Evolutionary conservation across 1,140 invertebrate species (phyloP), one percentile per base, ranked within the genome.

Genomic region (Vollenhovia emeryi): DNA sequence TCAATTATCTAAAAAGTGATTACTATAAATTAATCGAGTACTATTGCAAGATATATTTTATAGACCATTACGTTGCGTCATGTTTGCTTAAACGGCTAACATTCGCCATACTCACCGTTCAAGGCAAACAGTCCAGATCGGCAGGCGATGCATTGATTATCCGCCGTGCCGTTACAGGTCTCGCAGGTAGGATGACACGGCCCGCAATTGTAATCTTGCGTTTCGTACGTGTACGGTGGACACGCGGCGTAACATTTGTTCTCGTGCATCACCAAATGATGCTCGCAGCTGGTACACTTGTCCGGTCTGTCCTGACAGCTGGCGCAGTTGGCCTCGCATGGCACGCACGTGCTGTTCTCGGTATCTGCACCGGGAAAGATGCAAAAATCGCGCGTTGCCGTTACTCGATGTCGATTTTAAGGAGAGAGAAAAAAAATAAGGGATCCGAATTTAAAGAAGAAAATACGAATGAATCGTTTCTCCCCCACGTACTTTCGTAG

Each of bases 141-240:
- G 94, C 98, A 98, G 15, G 97, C 96, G 50, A 98, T 96, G 94
- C 98, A 99, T 82, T 98, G 96, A 50, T 96, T 95, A 88, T 97
- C 96, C 33, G 96, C 96, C 6, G 97, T 96, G 27, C 97, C 98
- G 86, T 96, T 97, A 92, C 98, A 99, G 1, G 98, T 98, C 87
- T 97, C 97, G 93, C 98, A 99, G 8, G 96, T 96, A 13, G 96
- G 91, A 94, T 98, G 97, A 93, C 98, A 98, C 8, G 96, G 95
- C 15, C 96, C 96, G 93, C 98, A 98, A 89, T 96, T 96, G 93
- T 98, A 97, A 91, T 98, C 97, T 88, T 98, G 97, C 1, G 97
- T 98, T 94, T 98, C 97, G 91, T 96, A 98, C 0, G 97, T 97
- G 83, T 97, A 96, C 1, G 96, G 88, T 3, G 98, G 98, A 95